Evolutionary conservation across 2,113 vertebrate genomes (phyloP), one percentile per base, ranked within the genome.

Genomic region (Stomatorhinus ivindoensis): DNA sequence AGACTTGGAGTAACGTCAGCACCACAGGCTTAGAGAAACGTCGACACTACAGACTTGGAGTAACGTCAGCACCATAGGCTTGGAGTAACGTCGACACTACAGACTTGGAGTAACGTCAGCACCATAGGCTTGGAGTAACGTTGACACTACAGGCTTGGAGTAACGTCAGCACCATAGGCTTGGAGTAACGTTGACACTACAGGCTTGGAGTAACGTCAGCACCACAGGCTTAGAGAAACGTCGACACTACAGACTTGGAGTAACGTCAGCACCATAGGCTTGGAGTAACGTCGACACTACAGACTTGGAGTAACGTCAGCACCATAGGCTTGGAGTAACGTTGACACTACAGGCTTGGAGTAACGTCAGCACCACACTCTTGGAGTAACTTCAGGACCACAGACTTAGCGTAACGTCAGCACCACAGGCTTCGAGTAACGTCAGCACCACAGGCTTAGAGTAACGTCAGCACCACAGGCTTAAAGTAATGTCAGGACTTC

Each of bases 401-500:
- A 2, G 53, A 1, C 19, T 58, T 24, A 2, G 21, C 6, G 19
- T 24, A 58, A 58, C 6, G 19, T 58, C 4, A 3, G 53, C 0
- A 24, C 2, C 55, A n/a, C 19, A 0, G 55, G 21, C 21, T 58
- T 24, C 0, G 19, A 7, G 1, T 7, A 19, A 24, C 5, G 21
- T 58, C 21, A 1, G 2, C 1, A 2, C 0, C 6, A 8, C 5
- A 6, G 55, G 1, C 21, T 24, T 58, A 2, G 21, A 58, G 55
- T 24, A 24, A 24, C 6, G 21, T 46, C 44, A 46, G 44, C 4
- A 46, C 44, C 44, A 44, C 44, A 6, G 44, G 44, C 44, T 44
- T 44, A 0, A 5, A 6, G 44, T 44, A 44, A 44, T 2, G 44
- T 58, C 21, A 0, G 4, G 0, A 21, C 0, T 8, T 6, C 19